Evolutionary conservation across 2,888 invertebrate genomes (phyloP).

Genomic region (Eupithecia vulgata): DNA sequence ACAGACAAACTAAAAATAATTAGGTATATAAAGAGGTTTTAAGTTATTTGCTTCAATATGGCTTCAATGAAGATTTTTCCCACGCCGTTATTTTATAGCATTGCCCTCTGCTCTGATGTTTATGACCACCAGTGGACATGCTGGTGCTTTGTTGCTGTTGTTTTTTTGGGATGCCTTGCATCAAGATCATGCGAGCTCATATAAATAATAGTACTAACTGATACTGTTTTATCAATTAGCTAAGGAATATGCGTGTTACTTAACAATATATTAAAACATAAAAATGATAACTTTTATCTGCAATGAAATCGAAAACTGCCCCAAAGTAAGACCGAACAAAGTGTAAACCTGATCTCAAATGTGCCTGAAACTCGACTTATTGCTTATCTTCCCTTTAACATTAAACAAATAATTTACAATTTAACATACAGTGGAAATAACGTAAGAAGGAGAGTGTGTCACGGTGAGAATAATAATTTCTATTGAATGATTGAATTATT

Average conservation of each 20-base stretch:
- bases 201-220: background rate
- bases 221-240: background rate
- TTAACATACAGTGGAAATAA: constrained; percentile 7
- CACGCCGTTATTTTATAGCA: background rate
- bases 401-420: constrained; percentile 11
- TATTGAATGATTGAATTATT: no score
- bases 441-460: background rate
- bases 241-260: background rate
- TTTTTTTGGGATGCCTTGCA: background rate
- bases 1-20: background rate
- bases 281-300: background rate
- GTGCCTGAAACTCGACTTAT: background rate
- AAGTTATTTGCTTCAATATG: no score
- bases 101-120: background rate
- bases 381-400: constrained; percentile 7
- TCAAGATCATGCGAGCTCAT: background rate
- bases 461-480: background rate
- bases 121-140: background rate
- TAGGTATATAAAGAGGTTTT: background rate
- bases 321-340: constrained; percentile 5
- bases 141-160: background rate
- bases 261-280: background rate
- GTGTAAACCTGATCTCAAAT: background rate
- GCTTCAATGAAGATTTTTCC: background rate
- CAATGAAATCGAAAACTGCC: background rate